A percentile compares a stretch with the other conserved stretches of the same genome.
Evolutionary conservation across 2,113 vertebrate species (phyloP).

Genomic region (Oreochromis aureus): DNA sequence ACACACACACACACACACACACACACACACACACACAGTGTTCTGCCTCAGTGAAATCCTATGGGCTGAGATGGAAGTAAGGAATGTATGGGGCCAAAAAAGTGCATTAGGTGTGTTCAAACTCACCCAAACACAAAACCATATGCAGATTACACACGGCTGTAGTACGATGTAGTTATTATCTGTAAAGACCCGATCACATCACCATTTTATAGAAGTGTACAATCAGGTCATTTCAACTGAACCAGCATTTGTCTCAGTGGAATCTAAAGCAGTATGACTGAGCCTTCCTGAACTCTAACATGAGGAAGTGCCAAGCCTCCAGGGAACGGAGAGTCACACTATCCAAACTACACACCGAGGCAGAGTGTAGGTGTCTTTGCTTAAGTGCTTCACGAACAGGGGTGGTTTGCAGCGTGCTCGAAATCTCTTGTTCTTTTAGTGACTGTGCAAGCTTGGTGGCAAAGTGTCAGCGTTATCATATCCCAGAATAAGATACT

Average conservation of each 20-base stretch:
- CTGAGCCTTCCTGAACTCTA: neutral
- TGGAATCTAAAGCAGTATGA: neutral
- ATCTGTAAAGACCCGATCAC: neutral
- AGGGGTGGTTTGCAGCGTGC: neutral
- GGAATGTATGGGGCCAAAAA: neutral
- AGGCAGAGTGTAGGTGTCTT: neutral
- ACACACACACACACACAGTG: neutral
- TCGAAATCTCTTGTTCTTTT: neutral
- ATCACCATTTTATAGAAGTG: neutral
- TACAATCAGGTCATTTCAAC: neutral
- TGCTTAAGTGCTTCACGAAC: neutral
- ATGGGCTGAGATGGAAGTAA: neutral
- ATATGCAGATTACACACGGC: neutral
- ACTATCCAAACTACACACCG: neutral
- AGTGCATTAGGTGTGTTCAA: neutral
- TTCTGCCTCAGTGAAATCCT: neutral
- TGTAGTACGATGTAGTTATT: neutral
- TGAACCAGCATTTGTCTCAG: neutral
- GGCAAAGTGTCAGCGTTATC: neutral
- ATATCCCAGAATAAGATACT: neutral
- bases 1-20: neutral
- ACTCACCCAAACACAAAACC: neutral
- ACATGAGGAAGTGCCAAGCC: neutral
- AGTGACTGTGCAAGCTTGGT: neutral
- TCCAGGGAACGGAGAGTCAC: neutral